Evolutionary conservation across 2,113 vertebrate genomes (phyloP), one percentile per base, ranked within the genome.

Genomic region (Apteryx mantelli): DNA sequence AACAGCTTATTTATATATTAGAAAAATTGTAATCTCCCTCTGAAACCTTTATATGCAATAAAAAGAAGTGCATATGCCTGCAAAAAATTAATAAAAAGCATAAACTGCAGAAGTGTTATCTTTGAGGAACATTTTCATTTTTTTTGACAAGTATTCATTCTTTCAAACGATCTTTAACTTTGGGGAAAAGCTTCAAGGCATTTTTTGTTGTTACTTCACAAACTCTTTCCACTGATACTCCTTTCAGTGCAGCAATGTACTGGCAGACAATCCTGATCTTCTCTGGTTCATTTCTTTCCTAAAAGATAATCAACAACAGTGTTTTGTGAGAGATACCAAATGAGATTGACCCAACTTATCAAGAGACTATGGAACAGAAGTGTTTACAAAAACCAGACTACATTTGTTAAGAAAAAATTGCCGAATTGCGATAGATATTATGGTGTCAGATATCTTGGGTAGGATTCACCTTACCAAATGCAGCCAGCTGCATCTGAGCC

Each of bases 241-340:
- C 97, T 95, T 98, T 98, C 65, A 97, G n/a, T 3, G 53, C 58
- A 22, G 96, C 95, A 88, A 95, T 68, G 90, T 97, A 88, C 44
- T 92, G 66, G 63, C 95, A 98, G 70, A 75, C 92, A 92, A 95
- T 84, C 10, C 10, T 30, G 46, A 98, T 93, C 88, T 95, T 97
- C 42, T 90, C 22, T 2, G 92, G 95, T 74, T 98, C 94, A 30
- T 98, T 98, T 88, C 97, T 97, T 85, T 91, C 88, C 97, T 97
- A 86, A 24, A 87, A 94, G 20, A 38, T 2, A 70, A 50, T 32
- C 6, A 6, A 53, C 38, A 75, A 53, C 71, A 7, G 10, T 91
- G 6, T 64, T 89, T 7, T 28, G 18, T 74, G 52, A 58, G 48
- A 34, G 52, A 79, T 26, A 73, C 40, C 24, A 32, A 68, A 24